These are phyloP conservation scores for Gavia stellata DNA, from an alignment of 2,113 vertebrate genomes.

Conservation along the genomic window DNA sequence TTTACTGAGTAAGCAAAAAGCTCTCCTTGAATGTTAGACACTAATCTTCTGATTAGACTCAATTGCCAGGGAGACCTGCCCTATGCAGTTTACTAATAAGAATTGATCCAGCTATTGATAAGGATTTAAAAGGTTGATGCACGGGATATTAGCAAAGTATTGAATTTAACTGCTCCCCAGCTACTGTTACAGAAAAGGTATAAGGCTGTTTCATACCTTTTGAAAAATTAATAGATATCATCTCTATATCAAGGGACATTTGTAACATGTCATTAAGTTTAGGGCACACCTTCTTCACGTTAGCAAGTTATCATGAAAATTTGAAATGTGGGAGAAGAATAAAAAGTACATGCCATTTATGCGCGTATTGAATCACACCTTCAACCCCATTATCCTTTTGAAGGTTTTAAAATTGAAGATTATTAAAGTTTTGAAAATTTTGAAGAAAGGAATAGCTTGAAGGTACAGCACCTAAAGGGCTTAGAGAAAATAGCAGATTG, in stretches of 20 bases:
- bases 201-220: background rate
- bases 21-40: background rate
- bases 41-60: constrained; percentile 22
- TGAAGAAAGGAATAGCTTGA: background rate
- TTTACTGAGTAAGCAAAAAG: background rate
- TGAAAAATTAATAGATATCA: background rate
- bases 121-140: background rate
- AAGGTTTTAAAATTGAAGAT: background rate
- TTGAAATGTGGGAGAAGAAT: background rate
- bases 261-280: background rate
- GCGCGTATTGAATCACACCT: background rate
- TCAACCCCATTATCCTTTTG: background rate
- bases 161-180: background rate
- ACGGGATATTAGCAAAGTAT: background rate
- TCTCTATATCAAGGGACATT: background rate
- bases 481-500: background rate
- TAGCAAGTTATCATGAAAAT: background rate
- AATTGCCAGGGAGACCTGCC: background rate
- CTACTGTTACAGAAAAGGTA: background rate
- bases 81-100: background rate
- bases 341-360: background rate
- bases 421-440: background rate
- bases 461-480: background rate
- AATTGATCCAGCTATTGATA: background rate
- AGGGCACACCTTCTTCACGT: background rate